Base-by-base conservation (phyloP, 2,888 invertebrate species). In the Hypsopygia costalis region DNA sequence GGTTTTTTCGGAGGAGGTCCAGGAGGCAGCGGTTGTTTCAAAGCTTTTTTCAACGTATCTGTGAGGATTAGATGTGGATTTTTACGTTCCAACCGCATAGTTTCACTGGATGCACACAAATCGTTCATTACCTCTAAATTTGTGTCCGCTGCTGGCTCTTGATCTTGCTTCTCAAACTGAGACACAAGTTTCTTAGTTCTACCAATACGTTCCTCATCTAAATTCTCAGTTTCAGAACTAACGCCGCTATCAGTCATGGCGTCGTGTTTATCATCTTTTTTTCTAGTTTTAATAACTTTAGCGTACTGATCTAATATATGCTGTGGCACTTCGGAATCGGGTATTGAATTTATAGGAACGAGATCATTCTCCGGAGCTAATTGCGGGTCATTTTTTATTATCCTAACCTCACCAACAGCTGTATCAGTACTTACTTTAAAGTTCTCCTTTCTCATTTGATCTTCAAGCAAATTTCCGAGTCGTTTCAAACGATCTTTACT, bases 1-100 rank as follows among this genome's bases (percentile, higher is more conserved):
- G 95, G 94, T 65, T 95, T 94, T 57, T 92, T 92, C 0, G 94
- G 95, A 0, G 94, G 93, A 3, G 94, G 94, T 0, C 94, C 94
- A 2, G 74, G 47, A 0, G 94, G 94, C 34, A 94, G 60, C 0
- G 94, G 94, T 51, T 92, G 91, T 61, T 91, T 92, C 32, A 94
- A 72, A 10, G 92, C 93, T 47, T 91, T 90, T 62, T 92, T 92
- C 25, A 94, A 72, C 1, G 92, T 93, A 52, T 92, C 92, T 0
- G 91, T 88, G 35, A 89, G 51, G n/a, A 59, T 68, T 33, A 87
- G 48, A 51, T 87, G 81, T 1, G 88, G 88, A 41, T 85, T 88
- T 43, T 86, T 86, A 27, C 78, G 72, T 56, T 86, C 88, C 2
- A 87, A 51, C 3, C 68, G 67, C 61, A 86, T 82, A 0, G 86